Conservation (phyloP, 1,140 invertebrate species). For the Zophobas atratus region DNA sequence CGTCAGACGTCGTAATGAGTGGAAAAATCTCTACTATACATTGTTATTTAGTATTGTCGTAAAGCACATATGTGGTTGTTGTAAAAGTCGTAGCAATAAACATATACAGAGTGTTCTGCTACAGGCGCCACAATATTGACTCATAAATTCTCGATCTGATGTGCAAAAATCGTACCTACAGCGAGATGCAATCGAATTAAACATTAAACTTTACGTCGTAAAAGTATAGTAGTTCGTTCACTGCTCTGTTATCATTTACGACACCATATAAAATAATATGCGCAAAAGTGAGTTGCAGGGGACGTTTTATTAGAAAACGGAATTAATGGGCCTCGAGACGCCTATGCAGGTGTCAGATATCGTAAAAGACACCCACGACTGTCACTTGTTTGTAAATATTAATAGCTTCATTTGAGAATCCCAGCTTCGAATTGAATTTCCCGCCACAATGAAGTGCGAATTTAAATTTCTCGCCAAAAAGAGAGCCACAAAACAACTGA, state of each 20-base stretch:
- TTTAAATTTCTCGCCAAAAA: too few relatives aligned
- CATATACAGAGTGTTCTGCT: constrained; percentile 28
- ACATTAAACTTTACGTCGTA: constrained; percentile 14
- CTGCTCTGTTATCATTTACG: not conserved
- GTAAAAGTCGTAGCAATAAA: constrained; percentile 32
- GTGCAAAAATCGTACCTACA: not conserved
- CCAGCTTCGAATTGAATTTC: too few relatives aligned
- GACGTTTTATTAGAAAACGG: constrained; percentile 13
- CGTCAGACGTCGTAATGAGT: not conserved
- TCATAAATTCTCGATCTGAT: constrained; percentile 6
- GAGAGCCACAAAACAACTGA: too few relatives aligned
- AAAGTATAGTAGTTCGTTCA: not conserved
- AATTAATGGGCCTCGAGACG: constrained; percentile 6
- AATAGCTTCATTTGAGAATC: not conserved
- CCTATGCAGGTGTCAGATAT: constrained; percentile 28
- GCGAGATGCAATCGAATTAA: not conserved
- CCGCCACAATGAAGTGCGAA: too few relatives aligned
- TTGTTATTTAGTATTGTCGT: constrained; percentile 31
- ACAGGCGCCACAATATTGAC: constrained; percentile 19
- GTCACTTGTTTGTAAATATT: constrained; percentile 25
- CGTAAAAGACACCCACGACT: constrained; percentile 18
- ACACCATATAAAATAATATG: constrained; percentile 10
- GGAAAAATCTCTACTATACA: constrained; percentile 10
- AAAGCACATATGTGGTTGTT: constrained; percentile 17
- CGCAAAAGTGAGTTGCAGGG: constrained; percentile 8